phyloP scores from a whole-genome alignment of 2,888 invertebrate genomes.

The Drosophila borborema region DNA sequence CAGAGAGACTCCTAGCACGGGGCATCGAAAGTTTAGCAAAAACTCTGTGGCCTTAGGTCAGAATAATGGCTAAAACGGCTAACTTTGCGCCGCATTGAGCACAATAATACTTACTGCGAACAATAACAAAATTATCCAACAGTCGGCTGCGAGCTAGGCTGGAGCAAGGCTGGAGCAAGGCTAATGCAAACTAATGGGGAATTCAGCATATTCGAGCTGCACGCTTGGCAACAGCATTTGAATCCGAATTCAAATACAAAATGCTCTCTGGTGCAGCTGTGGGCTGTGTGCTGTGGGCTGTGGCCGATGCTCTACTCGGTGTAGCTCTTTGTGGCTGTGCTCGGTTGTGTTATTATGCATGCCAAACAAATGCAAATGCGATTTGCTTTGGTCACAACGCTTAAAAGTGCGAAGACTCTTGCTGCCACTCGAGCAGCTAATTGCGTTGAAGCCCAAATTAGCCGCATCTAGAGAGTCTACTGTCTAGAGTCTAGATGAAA shows the following conservation, averaged over 20 bases:
- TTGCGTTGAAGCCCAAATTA: conserved; percentile 50
- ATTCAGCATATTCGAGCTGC: conserved; percentile 57
- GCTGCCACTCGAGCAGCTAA: conserved; percentile 42
- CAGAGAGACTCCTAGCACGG: not conserved
- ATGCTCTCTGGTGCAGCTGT: not conserved
- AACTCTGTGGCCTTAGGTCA: conserved; percentile 60
- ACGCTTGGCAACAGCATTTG: conserved; percentile 26
- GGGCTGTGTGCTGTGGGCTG: conserved; percentile 1
- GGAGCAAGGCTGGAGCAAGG: conserved; percentile 39
- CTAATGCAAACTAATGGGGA: conserved; percentile 72
- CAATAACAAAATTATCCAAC: conserved; percentile 60
- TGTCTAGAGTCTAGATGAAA: not conserved
- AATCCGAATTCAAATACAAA: conserved; percentile 14
- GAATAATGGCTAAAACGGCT: conserved; percentile 23
- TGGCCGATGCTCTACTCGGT: not conserved
- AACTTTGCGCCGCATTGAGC: conserved; percentile 65
- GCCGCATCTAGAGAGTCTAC: conserved; percentile 9
- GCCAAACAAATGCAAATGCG: conserved; percentile 56
- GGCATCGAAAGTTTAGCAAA: conserved; percentile 47
- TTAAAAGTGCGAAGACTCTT: conserved; percentile 44
- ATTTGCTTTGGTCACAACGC: conserved; percentile 61
- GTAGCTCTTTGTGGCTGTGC: conserved; percentile 7
- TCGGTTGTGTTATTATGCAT: conserved; percentile 33
- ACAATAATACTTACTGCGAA: conserved; percentile 52
- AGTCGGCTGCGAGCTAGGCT: not conserved